These are phyloP conservation scores for Rhopalosiphum maidis DNA, from an alignment of 1,140 invertebrate genomes.

Conservation along the genomic window DNA sequence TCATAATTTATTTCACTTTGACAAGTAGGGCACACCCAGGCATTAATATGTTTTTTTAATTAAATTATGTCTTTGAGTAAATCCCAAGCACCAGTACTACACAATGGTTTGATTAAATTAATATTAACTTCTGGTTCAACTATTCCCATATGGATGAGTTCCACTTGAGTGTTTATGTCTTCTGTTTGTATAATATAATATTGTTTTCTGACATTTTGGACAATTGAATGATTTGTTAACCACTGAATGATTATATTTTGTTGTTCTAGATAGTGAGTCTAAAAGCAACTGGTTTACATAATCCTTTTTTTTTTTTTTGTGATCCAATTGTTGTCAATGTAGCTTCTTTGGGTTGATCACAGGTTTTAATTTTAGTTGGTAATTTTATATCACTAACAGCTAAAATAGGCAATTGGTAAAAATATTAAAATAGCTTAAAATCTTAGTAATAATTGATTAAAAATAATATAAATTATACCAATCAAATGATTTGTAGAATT, in stretches of 20 bases:
- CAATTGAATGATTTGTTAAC: background rate
- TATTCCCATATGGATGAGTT: background rate
- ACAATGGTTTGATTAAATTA: constrained; percentile 4
- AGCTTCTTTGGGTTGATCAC: background rate
- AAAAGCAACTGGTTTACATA: background rate
- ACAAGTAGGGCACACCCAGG: background rate
- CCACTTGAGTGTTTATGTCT: background rate
- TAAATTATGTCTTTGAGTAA: background rate
- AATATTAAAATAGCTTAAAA: too few relatives aligned
- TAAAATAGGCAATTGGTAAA: background rate
- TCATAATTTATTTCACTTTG: background rate
- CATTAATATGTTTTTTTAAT: background rate
- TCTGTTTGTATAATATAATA: constrained; percentile 9
- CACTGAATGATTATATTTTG: background rate
- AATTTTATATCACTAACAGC: background rate
- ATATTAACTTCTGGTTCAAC: background rate
- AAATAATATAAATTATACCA: too few relatives aligned
- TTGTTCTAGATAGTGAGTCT: background rate
- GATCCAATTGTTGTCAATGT: background rate
- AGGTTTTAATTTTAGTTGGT: background rate
- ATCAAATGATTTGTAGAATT: too few relatives aligned
- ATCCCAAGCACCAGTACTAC: background rate
- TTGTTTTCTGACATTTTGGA: background rate
- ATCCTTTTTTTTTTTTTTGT: background rate
- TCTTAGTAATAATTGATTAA: too few relatives aligned